Base-by-base conservation (phyloP, 2,113 vertebrate species). In the Megaceryle torquata region DNA sequence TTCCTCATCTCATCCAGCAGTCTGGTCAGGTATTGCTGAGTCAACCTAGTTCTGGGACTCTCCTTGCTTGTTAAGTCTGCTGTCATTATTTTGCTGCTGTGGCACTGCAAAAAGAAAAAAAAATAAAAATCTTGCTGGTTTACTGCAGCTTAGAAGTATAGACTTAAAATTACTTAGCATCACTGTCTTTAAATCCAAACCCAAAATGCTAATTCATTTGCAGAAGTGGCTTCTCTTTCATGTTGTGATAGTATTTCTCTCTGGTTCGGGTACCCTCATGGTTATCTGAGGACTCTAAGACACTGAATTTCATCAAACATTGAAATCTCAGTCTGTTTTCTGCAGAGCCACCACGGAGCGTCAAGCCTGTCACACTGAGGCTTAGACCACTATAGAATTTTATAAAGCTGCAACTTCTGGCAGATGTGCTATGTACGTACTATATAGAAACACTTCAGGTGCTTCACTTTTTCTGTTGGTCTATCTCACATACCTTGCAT, bases 1-100 rank as follows among this genome's bases (percentile, higher is more conserved):
- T 85, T 97, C 83, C 86, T 86, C 44, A 51, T 41, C 21, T 93
- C 39, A 84, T 91, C 83, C 54, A 71, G 56, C 54, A 93, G 61
- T 92, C 94, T 84, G 70, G 35, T 93, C 95, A 95, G 91, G 93
- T 93, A 88, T 35, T 96, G 93, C 92, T 97, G 96, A 97, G 86
- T 97, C 97, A 97, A 61, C 44, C 44, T 31, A 10, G 5, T 72
- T 93, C 83, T 91, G 64, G 48, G 86, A 82, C 51, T 79, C 75
- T 35, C 56, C 60, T 88, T 89, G 44, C 92, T 94, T 81, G 43
- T 72, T 88, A 89, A 92, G 44, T 56, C 88, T 91, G 53, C 4
- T 92, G 85, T 89, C 95, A 87, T 90, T 88, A 96, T 91, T 94
- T 83, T 6, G 16, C 15, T 22, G 5, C 71, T 91, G 43, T 29